Conservation (phyloP, 2,113 vertebrate species). For the Stigmatopora nigra region DNA sequence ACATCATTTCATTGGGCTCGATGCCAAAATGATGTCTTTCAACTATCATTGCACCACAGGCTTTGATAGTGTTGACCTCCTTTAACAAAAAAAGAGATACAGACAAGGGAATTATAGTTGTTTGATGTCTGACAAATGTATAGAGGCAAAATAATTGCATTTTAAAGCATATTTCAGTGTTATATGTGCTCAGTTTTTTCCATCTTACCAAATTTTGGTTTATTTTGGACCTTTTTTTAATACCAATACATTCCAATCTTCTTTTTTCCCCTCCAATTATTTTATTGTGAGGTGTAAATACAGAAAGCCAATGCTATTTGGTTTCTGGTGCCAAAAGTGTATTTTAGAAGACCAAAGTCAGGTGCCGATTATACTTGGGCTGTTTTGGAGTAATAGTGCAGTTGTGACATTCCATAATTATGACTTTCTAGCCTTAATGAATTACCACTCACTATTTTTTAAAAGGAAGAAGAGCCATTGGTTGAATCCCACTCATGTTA, state of each 20-base stretch:
- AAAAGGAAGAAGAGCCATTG: constrained; percentile 13
- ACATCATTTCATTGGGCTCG: constrained; percentile 11
- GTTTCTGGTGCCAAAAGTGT: constrained; percentile 51
- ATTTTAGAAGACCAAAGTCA: constrained; percentile 29
- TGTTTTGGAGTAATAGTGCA: constrained; percentile 17
- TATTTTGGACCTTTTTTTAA: constrained; percentile 3
- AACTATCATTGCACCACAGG: constrained; percentile 26
- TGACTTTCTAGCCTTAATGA: constrained; percentile 47
- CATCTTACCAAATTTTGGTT: constrained; percentile 3
- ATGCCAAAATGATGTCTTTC: constrained; percentile 24
- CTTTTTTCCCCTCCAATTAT: background rate
- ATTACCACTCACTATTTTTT: constrained; percentile 23
- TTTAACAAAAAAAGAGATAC: constrained; percentile 6
- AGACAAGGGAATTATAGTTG: too few species aligned
- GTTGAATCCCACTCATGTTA: constrained; percentile 18
- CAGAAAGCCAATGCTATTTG: constrained; percentile 9
- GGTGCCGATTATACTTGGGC: constrained; percentile 26
- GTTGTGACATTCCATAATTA: constrained; percentile 26
- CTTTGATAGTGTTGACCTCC: constrained; percentile 18
- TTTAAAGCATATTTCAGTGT: constrained; percentile 22
- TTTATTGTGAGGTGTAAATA: constrained; percentile 15
- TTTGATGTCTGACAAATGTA: constrained; percentile 10
- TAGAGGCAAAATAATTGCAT: constrained; percentile 6
- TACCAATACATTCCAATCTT: background rate
- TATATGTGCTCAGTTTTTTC: constrained; percentile 12